phyloP scores from a whole-genome alignment of 2,797 vertebrate genomes.

The Ctenochaetus hawaiiensis region DNA sequence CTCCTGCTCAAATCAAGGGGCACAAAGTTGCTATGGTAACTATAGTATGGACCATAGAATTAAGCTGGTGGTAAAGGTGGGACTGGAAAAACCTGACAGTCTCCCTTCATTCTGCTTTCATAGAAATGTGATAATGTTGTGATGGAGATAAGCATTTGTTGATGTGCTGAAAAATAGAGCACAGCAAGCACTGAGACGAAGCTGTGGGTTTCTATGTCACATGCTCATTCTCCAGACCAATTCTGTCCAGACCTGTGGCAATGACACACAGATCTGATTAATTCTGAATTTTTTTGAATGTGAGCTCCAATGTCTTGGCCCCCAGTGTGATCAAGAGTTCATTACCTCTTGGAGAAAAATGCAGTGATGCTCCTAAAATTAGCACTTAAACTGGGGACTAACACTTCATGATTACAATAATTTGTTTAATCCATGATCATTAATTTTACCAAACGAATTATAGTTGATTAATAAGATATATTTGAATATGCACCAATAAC shows the following conservation, averaged over 20 bases:
- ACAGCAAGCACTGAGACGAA: slow-evolving; percentile 14
- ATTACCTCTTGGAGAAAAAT: slow-evolving; percentile 32
- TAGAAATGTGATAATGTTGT: slow-evolving; percentile 2
- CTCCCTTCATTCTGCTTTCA: slow-evolving; percentile 17
- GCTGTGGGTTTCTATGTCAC: slow-evolving; percentile 3
- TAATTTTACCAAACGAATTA: slow-evolving; percentile 24
- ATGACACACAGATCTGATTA: slow-evolving; percentile 61
- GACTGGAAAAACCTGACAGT: slow-evolving; percentile 31
- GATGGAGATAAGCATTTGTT: slow-evolving; percentile 11
- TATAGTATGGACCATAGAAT: slow-evolving; percentile 35
- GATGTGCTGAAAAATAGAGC: slow-evolving; percentile 32
- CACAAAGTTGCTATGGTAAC: slow-evolving; percentile 78
- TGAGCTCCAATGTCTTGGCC: slow-evolving; percentile 39
- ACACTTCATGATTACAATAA: not conserved
- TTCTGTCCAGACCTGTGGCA: slow-evolving; percentile 12
- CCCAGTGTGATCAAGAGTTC: slow-evolving; percentile 35
- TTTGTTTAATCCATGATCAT: slow-evolving; percentile 19
- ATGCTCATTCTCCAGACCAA: not conserved
- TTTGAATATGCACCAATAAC: slow-evolving; percentile 3
- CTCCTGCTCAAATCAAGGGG: slow-evolving; percentile 53
- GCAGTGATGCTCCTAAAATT: slow-evolving; percentile 27
- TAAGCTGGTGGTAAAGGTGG: slow-evolving; percentile 16
- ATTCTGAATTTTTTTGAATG: slow-evolving; percentile 57
- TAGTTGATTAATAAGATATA: slow-evolving; percentile 6
- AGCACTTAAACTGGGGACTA: slow-evolving; percentile 17